Conservation (phyloP, 2,113 vertebrate genomes). For the Trogon melanurus region DNA sequence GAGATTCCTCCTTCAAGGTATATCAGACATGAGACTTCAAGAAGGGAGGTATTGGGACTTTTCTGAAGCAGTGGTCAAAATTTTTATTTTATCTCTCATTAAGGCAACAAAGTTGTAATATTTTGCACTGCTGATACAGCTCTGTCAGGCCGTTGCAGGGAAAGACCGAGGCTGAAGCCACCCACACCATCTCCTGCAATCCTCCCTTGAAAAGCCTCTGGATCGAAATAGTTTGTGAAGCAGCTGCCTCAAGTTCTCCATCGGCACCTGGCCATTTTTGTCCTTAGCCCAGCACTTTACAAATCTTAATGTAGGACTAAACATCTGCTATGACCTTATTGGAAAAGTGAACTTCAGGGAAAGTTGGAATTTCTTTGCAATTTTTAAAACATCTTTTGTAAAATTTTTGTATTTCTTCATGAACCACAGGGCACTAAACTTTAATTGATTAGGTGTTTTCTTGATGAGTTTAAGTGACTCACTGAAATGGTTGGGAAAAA, state of each 20-base stretch:
- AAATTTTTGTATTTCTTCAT: background rate
- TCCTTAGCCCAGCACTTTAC: background rate
- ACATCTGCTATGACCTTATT: background rate
- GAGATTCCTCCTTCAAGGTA: background rate
- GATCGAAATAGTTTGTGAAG: background rate
- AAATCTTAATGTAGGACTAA: background rate
- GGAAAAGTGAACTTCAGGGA: background rate
- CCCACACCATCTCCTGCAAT: background rate
- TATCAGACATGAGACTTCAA: background rate
- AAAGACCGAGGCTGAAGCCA: background rate
- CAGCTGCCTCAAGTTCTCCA: background rate
- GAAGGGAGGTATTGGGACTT: background rate
- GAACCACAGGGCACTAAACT: background rate
- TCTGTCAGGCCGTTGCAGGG: background rate
- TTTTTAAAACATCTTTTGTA: background rate
- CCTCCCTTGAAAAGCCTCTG: background rate
- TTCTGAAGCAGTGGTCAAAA: background rate
- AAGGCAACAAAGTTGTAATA: background rate
- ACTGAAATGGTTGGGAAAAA: background rate
- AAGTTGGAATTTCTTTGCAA: background rate
- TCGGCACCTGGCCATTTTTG: background rate
- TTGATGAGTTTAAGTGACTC: background rate
- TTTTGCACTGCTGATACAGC: background rate
- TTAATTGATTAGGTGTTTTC: background rate
- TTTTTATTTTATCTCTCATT: background rate